Conservation (phyloP, 2,888 invertebrate genomes). For the Nomada lathburiana region DNA sequence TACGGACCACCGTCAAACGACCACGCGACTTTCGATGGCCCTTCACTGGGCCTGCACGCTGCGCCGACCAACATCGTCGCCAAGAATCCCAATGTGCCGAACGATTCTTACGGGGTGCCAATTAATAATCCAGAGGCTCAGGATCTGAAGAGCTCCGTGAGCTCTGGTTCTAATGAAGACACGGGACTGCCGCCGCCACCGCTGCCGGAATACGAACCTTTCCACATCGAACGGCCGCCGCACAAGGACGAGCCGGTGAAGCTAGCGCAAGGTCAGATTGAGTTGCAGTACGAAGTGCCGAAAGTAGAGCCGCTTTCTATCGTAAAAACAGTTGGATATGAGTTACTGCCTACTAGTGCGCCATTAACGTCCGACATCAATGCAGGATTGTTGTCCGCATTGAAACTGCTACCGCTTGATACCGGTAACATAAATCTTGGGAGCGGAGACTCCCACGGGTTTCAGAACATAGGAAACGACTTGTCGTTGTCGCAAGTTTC, state of each 20-base stretch:
- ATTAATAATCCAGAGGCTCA: conserved; percentile 80
- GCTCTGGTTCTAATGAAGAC: conserved; percentile 71
- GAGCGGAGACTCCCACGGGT: conserved; percentile 41
- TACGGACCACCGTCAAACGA: conserved; percentile 76
- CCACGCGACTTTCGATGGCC: conserved; percentile 29
- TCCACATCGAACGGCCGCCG: conserved; percentile 74
- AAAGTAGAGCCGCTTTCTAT: conserved; percentile 65
- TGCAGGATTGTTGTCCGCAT: conserved; percentile 33
- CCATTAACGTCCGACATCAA: conserved; percentile 60
- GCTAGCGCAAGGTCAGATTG: conserved; percentile 49
- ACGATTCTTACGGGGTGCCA: conserved; percentile 86
- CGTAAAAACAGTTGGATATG: conserved; percentile 72
- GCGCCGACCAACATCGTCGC: conserved; percentile 21
- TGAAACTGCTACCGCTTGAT: conserved; percentile 39
- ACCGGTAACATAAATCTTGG: conserved; percentile 51
- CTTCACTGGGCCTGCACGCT: conserved; percentile 12
- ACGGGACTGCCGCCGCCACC: conserved; percentile 80
- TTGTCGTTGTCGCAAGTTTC: conserved; percentile 72
- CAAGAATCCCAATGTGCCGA: conserved; percentile 78
- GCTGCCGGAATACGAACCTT: conserved; percentile 79
- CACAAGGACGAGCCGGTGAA: conserved; percentile 5
- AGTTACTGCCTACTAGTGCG: conserved; percentile 70
- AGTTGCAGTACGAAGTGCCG: conserved; percentile 62
- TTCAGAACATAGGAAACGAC: conserved; percentile 63
- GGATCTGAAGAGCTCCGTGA: conserved; percentile 77